Evolutionary conservation across 35 echinoderm and acorn worm species (phyloP), one percentile per base, ranked within the genome.

Genomic region (Heliocidaris tuberculata): DNA sequence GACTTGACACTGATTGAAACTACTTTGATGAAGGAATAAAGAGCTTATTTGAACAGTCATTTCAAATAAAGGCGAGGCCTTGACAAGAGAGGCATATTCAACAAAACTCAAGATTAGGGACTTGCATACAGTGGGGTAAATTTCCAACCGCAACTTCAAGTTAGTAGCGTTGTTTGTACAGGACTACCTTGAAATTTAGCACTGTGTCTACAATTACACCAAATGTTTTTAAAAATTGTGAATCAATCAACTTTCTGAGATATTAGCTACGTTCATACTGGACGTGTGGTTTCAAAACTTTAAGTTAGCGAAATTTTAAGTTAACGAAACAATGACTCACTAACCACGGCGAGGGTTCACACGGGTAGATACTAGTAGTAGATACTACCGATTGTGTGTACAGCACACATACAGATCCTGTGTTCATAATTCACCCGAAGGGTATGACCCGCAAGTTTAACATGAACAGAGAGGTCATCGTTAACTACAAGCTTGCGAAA

Each of bases 1-100:
- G 27, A 78, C 65, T 78, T 78, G 65, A 78, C 65, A 78, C 65
- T 78, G 65, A 78, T 78, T 78, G 65, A 78, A n/a, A 78, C 65
- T 78, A 78, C 27, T 78, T n/a, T 78, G 65, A n/a, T 78, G 65
- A n/a, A 2, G 65, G 21, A 78, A 7, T 78, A n/a, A 78, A 78
- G 27, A 78, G 65, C 21, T 78, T 78, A 78, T 78, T 78, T 78
- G 65, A 78, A 78, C 65, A 78, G 21, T 29, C 65, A 27, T 78
- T 78, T n/a, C 65, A 78, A 78, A 78, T 78, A 78, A 78, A 78
- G 65, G 65, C 17, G 27, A 24, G 65, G 65, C 65, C 65, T 78
- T 78, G 65, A n/a, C 65, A n/a, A 24, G 65, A 78, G 65, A 7
- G 65, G 65, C 65, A 78, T 78, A n/a, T 78, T 78, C 65, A 78